Evolutionary conservation across 2,113 vertebrate genomes (phyloP), one percentile per base, ranked within the genome.

Genomic region (Raja brachyura): DNA sequence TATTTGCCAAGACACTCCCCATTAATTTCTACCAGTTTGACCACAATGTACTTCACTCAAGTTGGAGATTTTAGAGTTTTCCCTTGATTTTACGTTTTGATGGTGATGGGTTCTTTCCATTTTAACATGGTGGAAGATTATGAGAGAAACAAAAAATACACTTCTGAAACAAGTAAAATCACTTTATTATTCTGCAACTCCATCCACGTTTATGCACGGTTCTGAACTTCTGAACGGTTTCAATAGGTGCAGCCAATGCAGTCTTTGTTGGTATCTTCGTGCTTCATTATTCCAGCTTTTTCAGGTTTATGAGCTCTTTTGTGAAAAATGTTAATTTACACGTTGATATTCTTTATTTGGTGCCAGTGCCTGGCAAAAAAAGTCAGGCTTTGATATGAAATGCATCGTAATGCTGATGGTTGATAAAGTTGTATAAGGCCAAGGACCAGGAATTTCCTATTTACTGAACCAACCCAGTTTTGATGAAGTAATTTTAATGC

Each of bases 231-330:
- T 59, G 22, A 18, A 10, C 28, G 18, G 9, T 56, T 18, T 39
- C 14, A 73, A 54, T 5, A 54, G 59, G 11, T 4, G 4, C 13
- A 88, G 31, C 61, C 25, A 86, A 28, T 31, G 83, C 8, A 1
- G 28, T 73, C 68, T 33, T 70, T 31, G 39, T 90, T 5, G 39
- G 25, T 90, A 5, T 48, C 66, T 73, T 92, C 68, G 48, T 48
- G 9, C 20, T 92, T 54, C 8, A 8, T 73, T 73, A 28, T 70
- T 90, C 61, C 59, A 59, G 11, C 11, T 0, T 54, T 70, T 73
- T 73, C n/a, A 74, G 90, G 90, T 92, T 92, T 54, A 73, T 92
- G 0, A 92, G 90, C 90, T 92, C 33, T 92, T 74, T 92, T 92
- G 70, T 92, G 90, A 92, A 73, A 48, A 25, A 92, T 68, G 0